Evolutionary conservation across 1,140 invertebrate genomes (phyloP).

Genomic region (Zaprionus taronus): DNA sequence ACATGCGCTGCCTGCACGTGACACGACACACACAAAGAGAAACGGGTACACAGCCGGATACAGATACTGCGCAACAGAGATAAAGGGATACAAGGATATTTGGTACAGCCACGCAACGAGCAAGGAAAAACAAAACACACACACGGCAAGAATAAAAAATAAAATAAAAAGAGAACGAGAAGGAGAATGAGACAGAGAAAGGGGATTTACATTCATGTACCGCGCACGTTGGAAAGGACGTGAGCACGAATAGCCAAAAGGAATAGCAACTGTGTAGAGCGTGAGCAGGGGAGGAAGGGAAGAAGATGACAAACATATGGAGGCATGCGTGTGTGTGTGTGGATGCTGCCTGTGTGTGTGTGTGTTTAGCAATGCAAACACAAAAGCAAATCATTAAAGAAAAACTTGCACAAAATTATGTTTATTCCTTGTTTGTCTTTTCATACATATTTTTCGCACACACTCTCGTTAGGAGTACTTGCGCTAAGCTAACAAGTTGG

Average conservation of each 20-base stretch:
- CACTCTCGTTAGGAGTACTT: not conserved
- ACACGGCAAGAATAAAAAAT: not conserved
- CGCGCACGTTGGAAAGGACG: conserved; percentile 29
- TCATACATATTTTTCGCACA: conserved; percentile 14
- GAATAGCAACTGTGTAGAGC: not conserved
- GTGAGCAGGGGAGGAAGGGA: not conserved
- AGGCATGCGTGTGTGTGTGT: conserved; percentile 5
- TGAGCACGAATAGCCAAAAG: conserved; percentile 36
- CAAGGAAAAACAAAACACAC: conserved; percentile 9
- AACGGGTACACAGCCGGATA: not conserved
- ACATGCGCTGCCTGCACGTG: conserved; percentile 52
- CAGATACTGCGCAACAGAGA: conserved; percentile 6
- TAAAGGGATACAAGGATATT: conserved; percentile 38
- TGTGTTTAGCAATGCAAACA: conserved; percentile 41
- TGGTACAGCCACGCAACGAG: conserved; percentile 27
- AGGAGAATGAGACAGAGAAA: not conserved
- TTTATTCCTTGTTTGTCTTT: conserved; percentile 60
- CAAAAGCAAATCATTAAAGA: conserved; percentile 65
- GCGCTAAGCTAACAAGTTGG: not conserved
- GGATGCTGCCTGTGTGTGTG: conserved; percentile 8
- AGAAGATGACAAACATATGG: not conserved
- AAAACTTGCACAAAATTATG: conserved; percentile 53
- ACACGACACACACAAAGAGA: conserved; percentile 13
- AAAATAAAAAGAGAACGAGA: not conserved
- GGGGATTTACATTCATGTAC: conserved; percentile 35